phyloP scores from a whole-genome alignment of 2,797 vertebrate genomes.

The Pangasius krempfi region DNA sequence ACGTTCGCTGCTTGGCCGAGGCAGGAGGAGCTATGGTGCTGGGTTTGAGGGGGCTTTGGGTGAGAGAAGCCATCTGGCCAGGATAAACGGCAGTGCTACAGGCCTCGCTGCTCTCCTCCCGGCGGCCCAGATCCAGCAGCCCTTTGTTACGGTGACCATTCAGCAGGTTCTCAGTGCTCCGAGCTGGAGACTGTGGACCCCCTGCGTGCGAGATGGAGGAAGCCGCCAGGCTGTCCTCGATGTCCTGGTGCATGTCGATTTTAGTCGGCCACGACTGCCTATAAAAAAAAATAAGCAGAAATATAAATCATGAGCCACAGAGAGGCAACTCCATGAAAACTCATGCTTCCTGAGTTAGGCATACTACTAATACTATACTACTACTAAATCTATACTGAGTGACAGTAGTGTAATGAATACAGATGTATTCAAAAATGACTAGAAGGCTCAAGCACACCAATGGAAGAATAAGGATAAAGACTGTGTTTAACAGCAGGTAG shows the following conservation, averaged over 20 bases:
- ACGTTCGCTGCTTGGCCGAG: conserved; percentile 79
- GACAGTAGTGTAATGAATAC: not conserved
- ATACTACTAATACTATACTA: not conserved
- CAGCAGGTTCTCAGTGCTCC: conserved; percentile 85
- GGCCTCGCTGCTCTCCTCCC: conserved; percentile 82
- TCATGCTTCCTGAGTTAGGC: not conserved
- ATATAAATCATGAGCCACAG: not conserved
- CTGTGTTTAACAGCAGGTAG: conserved; percentile 31
- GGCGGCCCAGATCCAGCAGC: conserved; percentile 80
- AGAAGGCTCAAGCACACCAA: conserved; percentile 5
- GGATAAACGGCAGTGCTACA: conserved; percentile 51
- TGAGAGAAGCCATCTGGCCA: conserved; percentile 66
- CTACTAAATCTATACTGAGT: not conserved
- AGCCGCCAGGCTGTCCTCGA: conserved; percentile 92
- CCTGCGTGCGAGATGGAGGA: conserved; percentile 88
- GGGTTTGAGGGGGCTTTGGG: conserved; percentile 68
- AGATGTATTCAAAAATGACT: not conserved
- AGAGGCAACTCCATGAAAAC: not conserved
- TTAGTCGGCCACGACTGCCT: conserved; percentile 98
- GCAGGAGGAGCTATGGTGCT: conserved; percentile 41
- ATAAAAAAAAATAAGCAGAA: conserved; percentile 37
- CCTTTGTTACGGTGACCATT: conserved; percentile 91
- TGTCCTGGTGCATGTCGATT: conserved; percentile 92
- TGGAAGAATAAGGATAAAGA: conserved; percentile 17
- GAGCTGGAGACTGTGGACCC: conserved; percentile 88